These are phyloP conservation scores for Hyposoter dolosus DNA, from an alignment of 2,888 invertebrate genomes.

Conservation along the genomic window DNA sequence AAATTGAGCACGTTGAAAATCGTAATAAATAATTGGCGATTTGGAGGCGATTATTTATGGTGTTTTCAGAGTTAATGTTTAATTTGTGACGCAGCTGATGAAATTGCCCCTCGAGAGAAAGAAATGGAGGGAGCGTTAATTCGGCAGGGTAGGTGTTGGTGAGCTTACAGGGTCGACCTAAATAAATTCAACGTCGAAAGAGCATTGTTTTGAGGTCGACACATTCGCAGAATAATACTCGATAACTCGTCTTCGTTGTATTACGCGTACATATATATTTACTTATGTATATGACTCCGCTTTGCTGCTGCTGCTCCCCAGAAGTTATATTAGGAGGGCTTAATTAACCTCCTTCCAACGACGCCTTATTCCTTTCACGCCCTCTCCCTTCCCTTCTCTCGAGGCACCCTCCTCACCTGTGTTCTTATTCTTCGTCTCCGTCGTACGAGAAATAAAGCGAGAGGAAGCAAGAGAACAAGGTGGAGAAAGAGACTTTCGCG, in stretches of 20 bases:
- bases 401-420: slow-evolving; percentile 37
- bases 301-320: slow-evolving; percentile 71
- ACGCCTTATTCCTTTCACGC: slow-evolving; percentile 72
- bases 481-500: slow-evolving; percentile 50
- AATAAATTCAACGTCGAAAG: slow-evolving; percentile 81
- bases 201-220: slow-evolving; percentile 82
- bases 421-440: slow-evolving; percentile 34
- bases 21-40: background rate
- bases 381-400: slow-evolving; percentile 68
- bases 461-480: slow-evolving; percentile 17
- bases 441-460: slow-evolving; percentile 22
- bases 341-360: slow-evolving; percentile 80
- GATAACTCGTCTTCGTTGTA: slow-evolving; percentile 75
- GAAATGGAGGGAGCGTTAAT: slow-evolving; percentile 22
- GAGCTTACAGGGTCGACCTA: slow-evolving; percentile 70
- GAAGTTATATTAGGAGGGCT: slow-evolving; percentile 81
- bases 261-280: background rate
- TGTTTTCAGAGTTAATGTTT: slow-evolving; percentile 20
- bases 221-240: slow-evolving; percentile 81
- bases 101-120: slow-evolving; percentile 18
- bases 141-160: slow-evolving; percentile 26
- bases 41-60: background rate
- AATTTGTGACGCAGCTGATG: slow-evolving; percentile 17
- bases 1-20: background rate
- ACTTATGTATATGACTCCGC: slow-evolving; percentile 8